These are phyloP conservation scores for Zootoca vivipara DNA, from an alignment of 2,113 vertebrate genomes.

Conservation along the genomic window DNA sequence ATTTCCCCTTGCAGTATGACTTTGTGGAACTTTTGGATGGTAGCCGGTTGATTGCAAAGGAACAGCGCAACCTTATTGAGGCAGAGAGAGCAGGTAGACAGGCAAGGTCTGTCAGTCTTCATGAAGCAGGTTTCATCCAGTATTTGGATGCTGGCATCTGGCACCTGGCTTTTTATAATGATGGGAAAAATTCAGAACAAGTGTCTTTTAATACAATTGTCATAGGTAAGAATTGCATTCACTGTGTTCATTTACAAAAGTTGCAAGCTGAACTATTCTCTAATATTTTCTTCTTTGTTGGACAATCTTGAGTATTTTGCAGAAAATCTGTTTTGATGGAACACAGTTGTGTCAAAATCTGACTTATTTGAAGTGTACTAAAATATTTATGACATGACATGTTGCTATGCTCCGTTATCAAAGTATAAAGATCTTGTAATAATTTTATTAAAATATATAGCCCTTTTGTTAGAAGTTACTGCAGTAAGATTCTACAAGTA, in stretches of 20 bases:
- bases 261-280: neutral
- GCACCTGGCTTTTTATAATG: conserved; percentile 98
- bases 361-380: neutral
- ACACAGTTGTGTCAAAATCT: neutral
- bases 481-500: conserved; percentile 4
- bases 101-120: conserved; percentile 86
- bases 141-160: conserved; percentile 95
- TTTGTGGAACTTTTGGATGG: conserved; percentile 98
- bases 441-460: conserved; percentile 9
- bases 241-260: neutral
- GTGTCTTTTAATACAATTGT: conserved; percentile 96
- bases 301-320: neutral
- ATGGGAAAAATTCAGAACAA: conserved; percentile 89
- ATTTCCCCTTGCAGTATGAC: conserved; percentile 84
- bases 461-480: neutral
- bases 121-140: conserved; percentile 97
- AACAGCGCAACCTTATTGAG: conserved; percentile 84
- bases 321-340: conserved; percentile 37
- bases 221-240: conserved; percentile 83
- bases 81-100: conserved; percentile 76
- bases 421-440: neutral
- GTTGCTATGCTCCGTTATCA: neutral
- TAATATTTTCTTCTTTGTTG: neutral
- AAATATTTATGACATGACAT: conserved; percentile 39
- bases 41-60: conserved; percentile 92